Evolutionary conservation across 2,888 invertebrate genomes (phyloP).

Genomic region (Eulithis prunata): DNA sequence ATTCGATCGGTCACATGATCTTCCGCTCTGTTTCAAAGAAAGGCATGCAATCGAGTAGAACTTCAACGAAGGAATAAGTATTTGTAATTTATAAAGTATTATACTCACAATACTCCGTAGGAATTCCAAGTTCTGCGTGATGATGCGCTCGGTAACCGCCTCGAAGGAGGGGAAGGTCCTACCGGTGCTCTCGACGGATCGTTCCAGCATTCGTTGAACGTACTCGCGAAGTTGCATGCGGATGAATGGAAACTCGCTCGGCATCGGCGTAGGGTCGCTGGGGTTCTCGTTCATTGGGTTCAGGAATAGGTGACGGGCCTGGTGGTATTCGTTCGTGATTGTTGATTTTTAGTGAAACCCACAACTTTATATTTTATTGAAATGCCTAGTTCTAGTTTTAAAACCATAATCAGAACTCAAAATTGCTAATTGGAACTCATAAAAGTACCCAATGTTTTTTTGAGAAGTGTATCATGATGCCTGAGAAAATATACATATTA

Average conservation of each 20-base stretch:
- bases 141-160: slow-evolving; percentile 50
- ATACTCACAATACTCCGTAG: slow-evolving; percentile 55
- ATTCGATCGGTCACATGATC: background rate
- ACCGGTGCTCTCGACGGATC: slow-evolving; percentile 41
- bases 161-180: slow-evolving; percentile 44
- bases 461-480: too few species aligned
- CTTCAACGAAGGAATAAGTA: background rate
- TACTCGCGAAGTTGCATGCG: slow-evolving; percentile 57
- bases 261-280: slow-evolving; percentile 50
- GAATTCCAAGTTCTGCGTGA: slow-evolving; percentile 50
- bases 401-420: too few species aligned
- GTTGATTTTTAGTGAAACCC: too few species aligned
- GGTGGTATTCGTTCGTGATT: slow-evolving; percentile 1
- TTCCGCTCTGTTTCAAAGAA: background rate
- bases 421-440: too few species aligned
- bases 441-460: too few species aligned
- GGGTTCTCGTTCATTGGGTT: slow-evolving; percentile 44
- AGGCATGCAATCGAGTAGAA: background rate
- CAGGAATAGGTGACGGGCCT: slow-evolving; percentile 61
- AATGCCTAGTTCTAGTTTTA: too few species aligned
- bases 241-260: slow-evolving; percentile 55
- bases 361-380: too few species aligned
- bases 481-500: too few species aligned
- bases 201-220: slow-evolving; percentile 48
- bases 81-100: background rate